Conservation (phyloP, 92 coral and sea anemone genomes). For the Isaurus tuberculatus region DNA sequence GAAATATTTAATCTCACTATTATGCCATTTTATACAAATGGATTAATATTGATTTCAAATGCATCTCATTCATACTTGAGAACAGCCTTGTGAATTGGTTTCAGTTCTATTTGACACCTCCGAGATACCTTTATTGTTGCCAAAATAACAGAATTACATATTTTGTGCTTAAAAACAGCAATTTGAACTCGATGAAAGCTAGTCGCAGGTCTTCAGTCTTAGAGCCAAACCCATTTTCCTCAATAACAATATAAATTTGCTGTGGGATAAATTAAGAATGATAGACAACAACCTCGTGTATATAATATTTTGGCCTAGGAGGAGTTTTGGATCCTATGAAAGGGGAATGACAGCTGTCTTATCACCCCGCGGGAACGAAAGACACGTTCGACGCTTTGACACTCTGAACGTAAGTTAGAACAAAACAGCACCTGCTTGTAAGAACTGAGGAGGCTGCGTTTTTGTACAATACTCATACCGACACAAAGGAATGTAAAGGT, state of each 20-base stretch:
- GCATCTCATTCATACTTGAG: neutral
- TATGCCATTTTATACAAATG: neutral
- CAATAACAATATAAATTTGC: neutral
- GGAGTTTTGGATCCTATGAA: too few species aligned
- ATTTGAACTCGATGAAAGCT: neutral
- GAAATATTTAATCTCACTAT: neutral
- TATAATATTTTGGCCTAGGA: too few species aligned
- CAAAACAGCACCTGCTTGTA: slow-evolving; percentile 39
- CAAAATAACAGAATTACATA: neutral
- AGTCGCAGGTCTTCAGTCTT: neutral
- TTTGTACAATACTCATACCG: neutral
- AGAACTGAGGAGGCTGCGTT: slow-evolving; percentile 7
- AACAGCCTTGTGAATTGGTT: neutral
- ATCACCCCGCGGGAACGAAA: neutral
- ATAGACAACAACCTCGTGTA: too few species aligned
- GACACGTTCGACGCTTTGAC: neutral
- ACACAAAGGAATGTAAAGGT: slow-evolving; percentile 14
- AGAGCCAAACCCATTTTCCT: neutral
- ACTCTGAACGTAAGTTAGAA: neutral
- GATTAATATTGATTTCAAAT: neutral
- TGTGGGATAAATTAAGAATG: too few species aligned
- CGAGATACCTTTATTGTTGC: neutral
- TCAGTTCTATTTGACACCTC: neutral
- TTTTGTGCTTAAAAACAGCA: neutral
- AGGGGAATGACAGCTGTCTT: slow-evolving; percentile 26